Percentiles rank a stretch among this genome's conserved stretches.
Conservation (phyloP, 2,113 vertebrate genomes). For the Zosterops japonicus region DNA sequence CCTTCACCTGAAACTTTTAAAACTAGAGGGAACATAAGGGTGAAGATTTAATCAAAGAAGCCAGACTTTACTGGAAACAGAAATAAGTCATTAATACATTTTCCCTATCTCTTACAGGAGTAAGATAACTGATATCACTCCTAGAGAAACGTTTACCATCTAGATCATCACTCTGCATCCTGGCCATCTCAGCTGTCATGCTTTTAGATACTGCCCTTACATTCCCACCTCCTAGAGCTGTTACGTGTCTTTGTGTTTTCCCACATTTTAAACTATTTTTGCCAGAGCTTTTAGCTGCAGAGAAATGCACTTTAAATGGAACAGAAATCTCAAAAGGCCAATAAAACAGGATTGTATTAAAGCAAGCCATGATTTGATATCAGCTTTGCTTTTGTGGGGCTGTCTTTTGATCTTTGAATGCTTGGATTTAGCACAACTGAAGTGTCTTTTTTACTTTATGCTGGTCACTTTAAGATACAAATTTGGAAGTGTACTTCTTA, state of each 20-base stretch:
- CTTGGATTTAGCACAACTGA: neutral
- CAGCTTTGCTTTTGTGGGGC: neutral
- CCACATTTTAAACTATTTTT: neutral
- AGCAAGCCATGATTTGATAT: neutral
- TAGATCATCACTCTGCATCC: neutral
- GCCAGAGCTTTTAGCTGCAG: neutral
- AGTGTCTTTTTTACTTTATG: neutral
- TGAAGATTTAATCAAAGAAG: neutral
- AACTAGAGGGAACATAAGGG: neutral
- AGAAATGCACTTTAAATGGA: neutral
- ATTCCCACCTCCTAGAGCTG: neutral
- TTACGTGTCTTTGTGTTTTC: neutral
- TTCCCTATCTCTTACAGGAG: neutral
- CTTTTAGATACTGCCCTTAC: neutral
- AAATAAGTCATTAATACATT: neutral
- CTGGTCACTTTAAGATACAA: neutral
- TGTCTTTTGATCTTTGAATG: neutral
- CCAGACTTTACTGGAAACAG: neutral
- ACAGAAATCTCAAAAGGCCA: neutral
- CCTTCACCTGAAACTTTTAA: neutral
- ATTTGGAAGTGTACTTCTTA: neutral
- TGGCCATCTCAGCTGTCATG: neutral
- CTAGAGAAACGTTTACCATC: neutral
- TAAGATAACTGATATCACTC: neutral
- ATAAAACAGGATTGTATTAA: neutral